These are phyloP conservation scores for Aproaerema taeniolella DNA, from an alignment of 2,888 invertebrate genomes.

Conservation along the genomic window DNA sequence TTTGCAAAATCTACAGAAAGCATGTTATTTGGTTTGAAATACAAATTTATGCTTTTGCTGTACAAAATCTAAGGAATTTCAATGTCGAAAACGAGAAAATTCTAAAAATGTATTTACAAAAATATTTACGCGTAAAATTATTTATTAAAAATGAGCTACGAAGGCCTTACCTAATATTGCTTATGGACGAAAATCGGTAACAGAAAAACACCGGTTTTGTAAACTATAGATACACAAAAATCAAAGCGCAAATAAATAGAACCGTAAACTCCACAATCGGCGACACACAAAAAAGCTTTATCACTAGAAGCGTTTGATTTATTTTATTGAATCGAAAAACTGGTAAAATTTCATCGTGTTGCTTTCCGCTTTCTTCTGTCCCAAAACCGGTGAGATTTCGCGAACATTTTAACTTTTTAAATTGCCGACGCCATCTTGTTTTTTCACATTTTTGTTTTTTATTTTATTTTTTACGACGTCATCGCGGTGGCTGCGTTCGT, in stretches of 20 bases:
- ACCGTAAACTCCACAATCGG: constrained; percentile 31
- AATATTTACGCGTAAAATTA: constrained; percentile 13
- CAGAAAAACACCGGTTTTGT: too few species aligned
- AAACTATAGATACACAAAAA: constrained; percentile 11
- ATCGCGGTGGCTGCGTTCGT: constrained; percentile 23
- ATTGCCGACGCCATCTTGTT: constrained; percentile 18
- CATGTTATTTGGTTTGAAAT: constrained; percentile 16
- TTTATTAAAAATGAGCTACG: constrained; percentile 21
- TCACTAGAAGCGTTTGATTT: constrained; percentile 43
- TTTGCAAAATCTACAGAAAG: constrained; percentile 28
- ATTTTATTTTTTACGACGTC: constrained; percentile 24
- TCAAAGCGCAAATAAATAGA: constrained; percentile 24
- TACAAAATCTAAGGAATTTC: constrained; percentile 11
- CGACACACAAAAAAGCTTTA: constrained; percentile 65
- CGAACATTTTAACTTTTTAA: constrained; percentile 47
- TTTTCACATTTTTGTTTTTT: constrained; percentile 29
- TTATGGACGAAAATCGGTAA: constrained; percentile 31
- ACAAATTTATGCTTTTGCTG: constrained; percentile 3
- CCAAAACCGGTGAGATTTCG: constrained; percentile 59
- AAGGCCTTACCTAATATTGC: constrained; percentile 49
- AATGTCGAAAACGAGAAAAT: constrained; percentile 10
- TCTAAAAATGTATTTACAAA: constrained; percentile 14
- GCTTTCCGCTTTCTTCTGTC: constrained; percentile 55
- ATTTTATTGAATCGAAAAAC: constrained; percentile 52
- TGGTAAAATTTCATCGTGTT: constrained; percentile 55